Percentiles rank a stretch among this genome's conserved stretches.
Conservation (phyloP, 2,113 vertebrate species). For the Triplophysa tibetana region DNA sequence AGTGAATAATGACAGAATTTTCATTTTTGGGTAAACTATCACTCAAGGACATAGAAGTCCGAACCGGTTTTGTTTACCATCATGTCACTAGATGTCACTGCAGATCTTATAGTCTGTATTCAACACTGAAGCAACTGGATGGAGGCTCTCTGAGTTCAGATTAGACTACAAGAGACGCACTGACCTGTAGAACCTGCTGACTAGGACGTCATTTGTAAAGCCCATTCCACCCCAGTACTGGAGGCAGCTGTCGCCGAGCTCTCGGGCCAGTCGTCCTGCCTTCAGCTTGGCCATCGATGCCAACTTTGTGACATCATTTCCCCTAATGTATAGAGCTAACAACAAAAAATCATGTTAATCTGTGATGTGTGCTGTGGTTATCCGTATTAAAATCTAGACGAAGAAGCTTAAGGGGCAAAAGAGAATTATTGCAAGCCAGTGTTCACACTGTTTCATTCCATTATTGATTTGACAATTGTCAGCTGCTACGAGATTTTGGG, state of each 20-base stretch:
- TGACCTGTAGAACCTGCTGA: constrained; percentile 88
- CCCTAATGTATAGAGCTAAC: constrained; percentile 79
- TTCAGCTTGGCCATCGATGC: constrained; percentile 90
- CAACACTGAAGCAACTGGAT: not conserved
- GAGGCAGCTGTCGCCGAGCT: constrained; percentile 82
- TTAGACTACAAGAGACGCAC: constrained; percentile 25
- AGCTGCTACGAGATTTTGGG: not conserved
- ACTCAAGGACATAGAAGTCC: not conserved
- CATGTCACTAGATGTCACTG: constrained; percentile 65
- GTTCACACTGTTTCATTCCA: not conserved
- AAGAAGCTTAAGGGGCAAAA: not conserved
- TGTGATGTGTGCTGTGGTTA: not conserved
- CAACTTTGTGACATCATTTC: constrained; percentile 83
- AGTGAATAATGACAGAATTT: too few relatives aligned
- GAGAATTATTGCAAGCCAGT: not conserved
- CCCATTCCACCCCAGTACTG: constrained; percentile 93
- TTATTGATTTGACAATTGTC: not conserved
- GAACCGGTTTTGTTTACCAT: constrained; percentile 38
- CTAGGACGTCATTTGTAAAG: constrained; percentile 82
- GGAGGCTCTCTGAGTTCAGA: not conserved
- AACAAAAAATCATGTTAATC: not conserved
- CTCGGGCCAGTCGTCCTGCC: constrained; percentile 76
- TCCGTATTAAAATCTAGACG: not conserved
- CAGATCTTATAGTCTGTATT: not conserved
- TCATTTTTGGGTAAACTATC: too few relatives aligned